These are phyloP conservation scores for Mormyrus proboscirostris DNA, from an alignment of 2,797 vertebrate species.

Conservation along the genomic window DNA sequence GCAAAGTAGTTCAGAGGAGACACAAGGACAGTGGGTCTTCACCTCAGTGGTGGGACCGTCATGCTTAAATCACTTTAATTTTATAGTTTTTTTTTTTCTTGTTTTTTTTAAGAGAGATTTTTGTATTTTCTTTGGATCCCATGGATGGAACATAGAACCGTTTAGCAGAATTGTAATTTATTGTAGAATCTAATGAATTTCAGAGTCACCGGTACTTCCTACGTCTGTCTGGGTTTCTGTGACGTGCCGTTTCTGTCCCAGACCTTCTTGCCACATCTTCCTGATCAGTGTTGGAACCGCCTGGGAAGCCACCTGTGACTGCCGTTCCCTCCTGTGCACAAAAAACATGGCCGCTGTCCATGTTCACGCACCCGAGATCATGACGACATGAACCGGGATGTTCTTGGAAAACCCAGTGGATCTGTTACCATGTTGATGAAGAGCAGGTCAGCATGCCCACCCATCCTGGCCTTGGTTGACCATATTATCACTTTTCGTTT, in stretches of 20 bases:
- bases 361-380: not conserved
- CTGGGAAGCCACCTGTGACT: not conserved
- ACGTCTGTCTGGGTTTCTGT: conserved; percentile 16
- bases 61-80: conserved; percentile 16
- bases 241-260: conserved; percentile 22
- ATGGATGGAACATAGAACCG: conserved; percentile 21
- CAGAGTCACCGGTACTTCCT: conserved; percentile 15
- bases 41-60: conserved; percentile 36
- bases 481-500: not conserved
- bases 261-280: conserved; percentile 6
- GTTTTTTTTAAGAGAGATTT: conserved; percentile 31
- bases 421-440: not conserved
- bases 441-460: not conserved
- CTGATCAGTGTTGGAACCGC: not conserved
- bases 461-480: not conserved
- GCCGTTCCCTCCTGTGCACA: not conserved
- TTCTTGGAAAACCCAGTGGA: not conserved
- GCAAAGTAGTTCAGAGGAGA: conserved; percentile 23
- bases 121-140: conserved; percentile 28
- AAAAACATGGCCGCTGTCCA: not conserved
- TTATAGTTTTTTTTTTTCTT: conserved; percentile 25
- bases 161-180: conserved; percentile 35
- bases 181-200: conserved; percentile 36
- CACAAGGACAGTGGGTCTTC: conserved; percentile 12
- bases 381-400: not conserved